Evolutionary conservation across 2,888 invertebrate genomes (phyloP), one percentile per base, ranked within the genome.

Genomic region (Melanostoma mellinum): DNA sequence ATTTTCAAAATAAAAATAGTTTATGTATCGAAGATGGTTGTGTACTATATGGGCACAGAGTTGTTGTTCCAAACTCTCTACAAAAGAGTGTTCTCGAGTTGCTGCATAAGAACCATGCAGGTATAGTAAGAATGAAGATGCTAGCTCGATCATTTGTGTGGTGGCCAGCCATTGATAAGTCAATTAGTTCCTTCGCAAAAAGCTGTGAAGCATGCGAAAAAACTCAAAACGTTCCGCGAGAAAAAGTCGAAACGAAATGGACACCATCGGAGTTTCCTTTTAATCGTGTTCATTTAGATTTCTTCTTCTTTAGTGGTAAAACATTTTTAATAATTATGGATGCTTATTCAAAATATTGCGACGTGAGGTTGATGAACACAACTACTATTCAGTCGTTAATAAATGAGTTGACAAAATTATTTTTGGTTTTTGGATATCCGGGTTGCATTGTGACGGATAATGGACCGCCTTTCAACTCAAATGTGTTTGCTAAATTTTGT

Each of bases 221-320:
- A 20, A 20, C 20, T 20, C 20, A 20, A 20, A 20, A 20, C 20
- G 20, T 20, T 20, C 20, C 20, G 1, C 20, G 20, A 20, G 20
- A 20, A 20, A 20, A 20, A 20, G 20, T 20, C 20, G 20, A 20
- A 20, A 20, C 20, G 20, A 20, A 20, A 20, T 20, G 65, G 65
- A 3, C 65, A 35, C 4, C 8, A 48, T 10, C 46, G 10, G 20
- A 65, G 30, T 48, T 20, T 52, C 65, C 65, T 33, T 65, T 48
- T 36, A 38, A 65, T 20, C 65, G 65, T 5, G 38, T 65, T 48
- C 65, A 65, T 52, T 38, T 50, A 50, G 65, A 65, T 52, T 50
- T 65, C 10, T 65, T 50, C 36, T 36, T 38, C 20, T 65, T 65
- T 50, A 9, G 50, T 48, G 40, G 38, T 6, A 50, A 65, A 38